A percentile compares a stretch with the other conserved stretches of the same genome.
phyloP scores from a whole-genome alignment of 2,797 vertebrate species.

The Coilia nasus region DNA sequence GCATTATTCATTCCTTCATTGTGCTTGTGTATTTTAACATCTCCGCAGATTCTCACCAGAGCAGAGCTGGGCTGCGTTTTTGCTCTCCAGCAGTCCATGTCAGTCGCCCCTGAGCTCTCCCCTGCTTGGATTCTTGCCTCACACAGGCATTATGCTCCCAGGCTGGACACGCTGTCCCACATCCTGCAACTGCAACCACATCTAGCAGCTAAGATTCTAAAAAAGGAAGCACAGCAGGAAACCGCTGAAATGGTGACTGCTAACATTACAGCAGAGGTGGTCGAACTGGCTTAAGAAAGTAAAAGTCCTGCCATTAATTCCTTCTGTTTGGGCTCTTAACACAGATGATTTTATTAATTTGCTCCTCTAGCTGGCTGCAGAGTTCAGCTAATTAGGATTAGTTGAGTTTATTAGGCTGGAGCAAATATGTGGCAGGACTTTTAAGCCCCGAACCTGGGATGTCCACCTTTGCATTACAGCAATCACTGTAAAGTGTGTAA shows the following conservation, averaged over 20 bases:
- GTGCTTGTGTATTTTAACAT: background rate
- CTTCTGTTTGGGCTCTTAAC: background rate
- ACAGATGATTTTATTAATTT: no score
- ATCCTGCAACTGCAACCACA: conserved; percentile 63
- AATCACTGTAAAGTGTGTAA: no score
- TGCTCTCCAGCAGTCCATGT: conserved; percentile 63
- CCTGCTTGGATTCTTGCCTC: conserved; percentile 74
- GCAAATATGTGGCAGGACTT: no score
- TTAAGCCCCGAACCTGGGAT: no score
- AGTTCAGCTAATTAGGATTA: no score
- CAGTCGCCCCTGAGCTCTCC: conserved; percentile 53
- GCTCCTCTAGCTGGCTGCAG: no score
- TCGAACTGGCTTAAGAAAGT: no score
- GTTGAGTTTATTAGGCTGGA: background rate
- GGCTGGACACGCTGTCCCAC: conserved; percentile 69
- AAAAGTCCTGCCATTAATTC: no score
- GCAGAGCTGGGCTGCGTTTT: conserved; percentile 63
- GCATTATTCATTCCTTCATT: background rate
- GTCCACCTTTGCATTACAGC: no score
- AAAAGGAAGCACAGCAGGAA: conserved; percentile 36
- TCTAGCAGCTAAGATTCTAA: conserved; percentile 38
- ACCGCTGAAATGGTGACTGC: background rate
- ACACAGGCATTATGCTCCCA: conserved; percentile 55
- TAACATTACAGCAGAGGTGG: background rate
- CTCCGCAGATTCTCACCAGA: conserved; percentile 61